Evolutionary conservation across 2,888 invertebrate genomes (phyloP), one percentile per base, ranked within the genome.

Genomic region (Drosophila affinis): DNA sequence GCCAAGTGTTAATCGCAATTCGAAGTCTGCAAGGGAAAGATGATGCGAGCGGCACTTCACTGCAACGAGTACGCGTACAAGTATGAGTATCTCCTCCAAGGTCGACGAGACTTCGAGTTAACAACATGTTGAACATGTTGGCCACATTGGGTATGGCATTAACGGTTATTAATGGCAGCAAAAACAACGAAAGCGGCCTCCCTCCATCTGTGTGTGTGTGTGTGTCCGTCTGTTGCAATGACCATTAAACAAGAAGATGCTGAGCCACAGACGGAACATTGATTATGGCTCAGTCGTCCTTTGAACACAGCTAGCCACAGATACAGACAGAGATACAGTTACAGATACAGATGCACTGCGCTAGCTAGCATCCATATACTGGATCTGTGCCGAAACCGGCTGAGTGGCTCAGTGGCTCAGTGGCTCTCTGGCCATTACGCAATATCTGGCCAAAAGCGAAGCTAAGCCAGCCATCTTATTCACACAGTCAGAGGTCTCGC

Each of bases 401-500:
- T 82, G 53, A 65, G 62, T 72, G 72, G 72, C 75, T 67, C 57
- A 65, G 62, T 72, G 72, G 72, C 75, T 67, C 57, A 58, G 58
- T 64, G 77, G 70, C 55, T 74, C 68, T 29, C 18, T 27, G 48
- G 39, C 39, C 53, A 61, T 82, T 82, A 67, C 69, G 85, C 72
- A 82, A 82, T 67, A 7, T 45, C 46, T 57, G 54, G 59, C 63
- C 62, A 64, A 72, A 69, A 77, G 68, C 68, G 71, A 69, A 69
- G 69, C 75, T 72, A 57, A 68, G 76, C 56, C 77, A 55, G 52
- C 57, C 59, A 57, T 59, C 69, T 72, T 75, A 77, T 75, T 64
- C 73, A 72, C 82, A 79, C 79, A 74, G 80, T 73, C 86, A 84
- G 83, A 84, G 83, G 83, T 84, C 83, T 86, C 75, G 65, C 83